phyloP scores from a whole-genome alignment of 2,797 vertebrate species.

The Epinephelus awoara region DNA sequence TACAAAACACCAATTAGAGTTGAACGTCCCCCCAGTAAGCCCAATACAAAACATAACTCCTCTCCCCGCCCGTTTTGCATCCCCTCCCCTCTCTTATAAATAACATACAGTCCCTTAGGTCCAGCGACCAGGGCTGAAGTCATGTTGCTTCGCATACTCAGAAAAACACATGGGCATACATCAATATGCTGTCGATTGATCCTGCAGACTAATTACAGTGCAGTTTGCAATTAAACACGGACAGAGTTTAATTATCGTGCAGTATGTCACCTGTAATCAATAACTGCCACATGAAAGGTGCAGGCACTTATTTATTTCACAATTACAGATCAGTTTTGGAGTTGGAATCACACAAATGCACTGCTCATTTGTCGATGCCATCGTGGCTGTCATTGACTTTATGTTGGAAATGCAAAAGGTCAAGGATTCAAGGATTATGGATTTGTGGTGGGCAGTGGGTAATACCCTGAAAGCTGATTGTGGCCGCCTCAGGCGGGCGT shows the following conservation, averaged over 20 bases:
- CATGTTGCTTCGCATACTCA: conserved; percentile 21
- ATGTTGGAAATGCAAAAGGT: conserved; percentile 67
- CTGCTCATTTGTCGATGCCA: background rate
- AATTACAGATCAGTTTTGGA: conserved; percentile 17
- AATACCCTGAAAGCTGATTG: conserved; percentile 80
- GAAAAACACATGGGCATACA: background rate
- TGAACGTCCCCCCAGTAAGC: too few relatives aligned
- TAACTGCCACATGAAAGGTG: background rate
- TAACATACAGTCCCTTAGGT: background rate
- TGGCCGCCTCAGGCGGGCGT: conserved; percentile 32
- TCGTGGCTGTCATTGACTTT: conserved; percentile 34
- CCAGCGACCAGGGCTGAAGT: conserved; percentile 5
- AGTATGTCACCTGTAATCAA: conserved; percentile 18
- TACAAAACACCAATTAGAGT: too few relatives aligned
- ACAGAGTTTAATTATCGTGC: conserved; percentile 21
- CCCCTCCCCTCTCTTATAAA: too few relatives aligned
- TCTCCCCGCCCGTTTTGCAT: too few relatives aligned
- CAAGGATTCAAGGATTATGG: conserved; percentile 73
- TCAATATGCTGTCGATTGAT: conserved; percentile 47
- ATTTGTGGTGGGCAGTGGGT: conserved; percentile 58
- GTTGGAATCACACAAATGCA: conserved; percentile 14
- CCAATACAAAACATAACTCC: too few relatives aligned
- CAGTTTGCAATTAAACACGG: conserved; percentile 30
- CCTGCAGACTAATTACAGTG: conserved; percentile 52
- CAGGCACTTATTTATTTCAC: conserved; percentile 22